A percentile compares a stretch with the other conserved stretches of the same genome.
phyloP scores from a whole-genome alignment of 2,113 vertebrate species.

The Xiphorhynchus elegans region DNA sequence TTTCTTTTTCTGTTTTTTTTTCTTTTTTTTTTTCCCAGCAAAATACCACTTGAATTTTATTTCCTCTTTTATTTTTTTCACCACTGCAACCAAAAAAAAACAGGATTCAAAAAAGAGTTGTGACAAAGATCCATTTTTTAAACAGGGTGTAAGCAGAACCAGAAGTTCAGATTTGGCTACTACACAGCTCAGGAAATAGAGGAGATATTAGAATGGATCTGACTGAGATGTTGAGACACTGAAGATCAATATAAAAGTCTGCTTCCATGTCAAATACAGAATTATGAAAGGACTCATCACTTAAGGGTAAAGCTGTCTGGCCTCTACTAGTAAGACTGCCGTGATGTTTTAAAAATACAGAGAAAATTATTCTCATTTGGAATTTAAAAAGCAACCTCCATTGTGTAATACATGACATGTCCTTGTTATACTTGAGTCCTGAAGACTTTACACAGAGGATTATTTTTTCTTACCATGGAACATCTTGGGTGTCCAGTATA shows the following conservation, averaged over 20 bases:
- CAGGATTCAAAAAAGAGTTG: not conserved
- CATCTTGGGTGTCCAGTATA: not conserved
- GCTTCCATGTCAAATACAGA: not conserved
- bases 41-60: not conserved
- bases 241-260: not conserved
- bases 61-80: not conserved
- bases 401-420: not conserved
- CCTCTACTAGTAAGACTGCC: not conserved
- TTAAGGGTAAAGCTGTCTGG: not conserved
- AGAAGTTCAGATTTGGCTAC: not conserved
- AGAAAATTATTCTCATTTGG: not conserved
- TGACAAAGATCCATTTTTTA: not conserved
- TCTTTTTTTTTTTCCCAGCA: not conserved
- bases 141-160: accelerated
- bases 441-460: not conserved
- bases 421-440: not conserved
- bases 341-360: not conserved
- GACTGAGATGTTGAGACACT: not conserved
- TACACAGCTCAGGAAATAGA: not conserved
- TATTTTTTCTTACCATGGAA: not conserved
- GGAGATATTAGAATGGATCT: not conserved
- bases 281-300: not conserved
- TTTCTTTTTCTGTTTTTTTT: not conserved
- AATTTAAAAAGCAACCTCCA: not conserved
- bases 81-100: not conserved